These are phyloP conservation scores for Cladopsammia gracilis DNA, from an alignment of 64 coral and sea anemone species.

Conservation along the genomic window DNA sequence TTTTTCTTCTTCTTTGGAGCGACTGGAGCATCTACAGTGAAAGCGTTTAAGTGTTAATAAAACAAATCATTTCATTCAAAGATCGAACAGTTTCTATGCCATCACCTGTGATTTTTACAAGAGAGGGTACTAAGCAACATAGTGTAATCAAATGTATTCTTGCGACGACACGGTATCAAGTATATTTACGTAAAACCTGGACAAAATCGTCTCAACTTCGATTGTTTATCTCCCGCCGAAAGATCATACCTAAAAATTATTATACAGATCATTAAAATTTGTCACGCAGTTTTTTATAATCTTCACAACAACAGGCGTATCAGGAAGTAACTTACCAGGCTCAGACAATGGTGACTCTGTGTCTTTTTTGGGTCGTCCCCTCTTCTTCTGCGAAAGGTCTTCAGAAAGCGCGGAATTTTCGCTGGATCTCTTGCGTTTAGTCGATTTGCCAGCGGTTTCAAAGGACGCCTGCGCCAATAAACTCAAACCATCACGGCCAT, in stretches of 20 bases:
- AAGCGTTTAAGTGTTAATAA: neutral
- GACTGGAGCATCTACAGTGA: neutral
- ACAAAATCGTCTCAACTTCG: no score
- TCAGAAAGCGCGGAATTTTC: slow-evolving; percentile 10
- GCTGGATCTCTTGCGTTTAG: slow-evolving; percentile 34
- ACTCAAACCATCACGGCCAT: slow-evolving; percentile 43
- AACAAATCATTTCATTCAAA: neutral
- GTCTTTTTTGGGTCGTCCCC: slow-evolving; percentile 56
- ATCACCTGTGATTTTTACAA: no score
- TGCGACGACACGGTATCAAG: no score
- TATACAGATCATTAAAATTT: no score
- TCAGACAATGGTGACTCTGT: neutral
- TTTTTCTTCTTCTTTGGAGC: slow-evolving; percentile 74
- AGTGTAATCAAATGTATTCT: no score
- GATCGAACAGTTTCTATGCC: no score
- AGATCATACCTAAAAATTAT: no score
- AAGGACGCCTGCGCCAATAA: slow-evolving; percentile 63
- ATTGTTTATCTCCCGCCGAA: no score
- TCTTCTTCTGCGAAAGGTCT: slow-evolving; percentile 19
- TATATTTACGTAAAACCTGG: no score
- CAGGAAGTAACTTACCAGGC: slow-evolving; percentile 22
- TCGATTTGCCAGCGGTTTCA: slow-evolving; percentile 32
- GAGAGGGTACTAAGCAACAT: no score
- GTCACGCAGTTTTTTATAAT: no score
- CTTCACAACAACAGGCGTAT: no score